phyloP scores from a whole-genome alignment of 2,797 vertebrate species.

The Oophaga sylvatica region DNA sequence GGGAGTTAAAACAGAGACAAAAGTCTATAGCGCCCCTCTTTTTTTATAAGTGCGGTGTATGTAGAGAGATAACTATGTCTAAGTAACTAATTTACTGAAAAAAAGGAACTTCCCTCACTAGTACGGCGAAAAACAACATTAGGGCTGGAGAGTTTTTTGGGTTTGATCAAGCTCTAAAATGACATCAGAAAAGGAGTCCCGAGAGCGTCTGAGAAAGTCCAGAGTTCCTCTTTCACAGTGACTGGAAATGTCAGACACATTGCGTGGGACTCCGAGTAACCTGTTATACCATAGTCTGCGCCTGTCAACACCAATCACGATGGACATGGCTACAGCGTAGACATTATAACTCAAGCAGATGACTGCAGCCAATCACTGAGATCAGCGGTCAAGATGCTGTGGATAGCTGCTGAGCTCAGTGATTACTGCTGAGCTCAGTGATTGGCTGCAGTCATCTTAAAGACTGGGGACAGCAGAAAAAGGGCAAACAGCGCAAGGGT shows the following conservation, averaged over 20 bases:
- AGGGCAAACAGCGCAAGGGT: too few relatives aligned
- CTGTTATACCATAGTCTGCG: not conserved
- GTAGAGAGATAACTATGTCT: not conserved
- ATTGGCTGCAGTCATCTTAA: too few relatives aligned
- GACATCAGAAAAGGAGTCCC: not conserved
- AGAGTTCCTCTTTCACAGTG: conserved; percentile 20
- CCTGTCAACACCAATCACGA: not conserved
- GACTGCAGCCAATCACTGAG: too few relatives aligned
- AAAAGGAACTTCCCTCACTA: not conserved
- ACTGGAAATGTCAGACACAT: not conserved
- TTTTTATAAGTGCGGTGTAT: not conserved
- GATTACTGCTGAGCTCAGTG: too few relatives aligned
- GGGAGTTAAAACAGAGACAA: not conserved
- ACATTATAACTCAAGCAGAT: too few relatives aligned
- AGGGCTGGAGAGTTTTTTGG: not conserved
- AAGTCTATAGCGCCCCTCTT: not conserved
- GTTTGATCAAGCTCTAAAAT: not conserved
- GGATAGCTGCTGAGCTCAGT: too few relatives aligned
- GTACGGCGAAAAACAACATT: not conserved
- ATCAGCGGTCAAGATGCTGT: too few relatives aligned
- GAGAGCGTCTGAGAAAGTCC: not conserved
- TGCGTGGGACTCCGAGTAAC: too few relatives aligned
- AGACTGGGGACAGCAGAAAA: too few relatives aligned
- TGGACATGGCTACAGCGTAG: too few relatives aligned
- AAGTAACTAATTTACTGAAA: not conserved